These are phyloP conservation scores for Spongilla lacustris DNA, from an alignment of 37 sponge, comb jelly and placozoan genomes.

Conservation along the genomic window DNA sequence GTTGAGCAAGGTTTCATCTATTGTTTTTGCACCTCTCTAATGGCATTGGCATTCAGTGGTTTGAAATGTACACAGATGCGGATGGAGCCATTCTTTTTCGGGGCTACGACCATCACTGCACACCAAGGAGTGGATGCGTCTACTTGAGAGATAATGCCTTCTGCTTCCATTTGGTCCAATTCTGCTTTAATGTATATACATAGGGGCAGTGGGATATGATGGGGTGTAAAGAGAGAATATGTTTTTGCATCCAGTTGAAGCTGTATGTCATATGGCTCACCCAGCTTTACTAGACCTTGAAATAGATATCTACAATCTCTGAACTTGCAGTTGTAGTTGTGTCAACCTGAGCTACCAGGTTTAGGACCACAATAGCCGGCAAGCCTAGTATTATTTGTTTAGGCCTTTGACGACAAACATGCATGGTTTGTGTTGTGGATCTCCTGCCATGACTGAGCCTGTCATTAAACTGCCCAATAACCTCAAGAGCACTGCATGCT, in stretches of 20 bases:
- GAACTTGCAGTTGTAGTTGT: background rate
- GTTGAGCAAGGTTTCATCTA: slow-evolving; percentile 29
- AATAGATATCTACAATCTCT: too few species aligned
- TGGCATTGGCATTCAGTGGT: background rate
- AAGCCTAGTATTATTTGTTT: slow-evolving; percentile 38
- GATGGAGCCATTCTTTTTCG: slow-evolving; percentile 5
- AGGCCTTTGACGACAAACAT: too few species aligned
- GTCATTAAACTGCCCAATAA: slow-evolving; percentile 22
- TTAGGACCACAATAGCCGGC: slow-evolving; percentile 38
- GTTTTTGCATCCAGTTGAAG: slow-evolving; percentile 22
- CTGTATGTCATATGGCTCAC: slow-evolving; percentile 28
- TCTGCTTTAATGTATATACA: slow-evolving; percentile 9
- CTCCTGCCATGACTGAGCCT: background rate
- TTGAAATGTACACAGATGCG: slow-evolving; percentile 16
- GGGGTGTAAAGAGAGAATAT: slow-evolving; percentile 11
- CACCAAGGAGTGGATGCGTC: slow-evolving; percentile 29
- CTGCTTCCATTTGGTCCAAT: slow-evolving; percentile 11
- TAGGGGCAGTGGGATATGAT: slow-evolving; percentile 26
- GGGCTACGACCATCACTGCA: slow-evolving; percentile 35
- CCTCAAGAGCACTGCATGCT: slow-evolving; percentile 13
- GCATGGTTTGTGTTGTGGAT: background rate
- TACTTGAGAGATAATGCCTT: slow-evolving; percentile 14
- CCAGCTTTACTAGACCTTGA: slow-evolving; percentile 38
- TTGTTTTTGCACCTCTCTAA: slow-evolving; percentile 4
- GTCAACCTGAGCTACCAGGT: slow-evolving; percentile 19